These are phyloP conservation scores for Tetragnatha montana DNA, from an alignment of 2,888 invertebrate species.

Conservation along the genomic window DNA sequence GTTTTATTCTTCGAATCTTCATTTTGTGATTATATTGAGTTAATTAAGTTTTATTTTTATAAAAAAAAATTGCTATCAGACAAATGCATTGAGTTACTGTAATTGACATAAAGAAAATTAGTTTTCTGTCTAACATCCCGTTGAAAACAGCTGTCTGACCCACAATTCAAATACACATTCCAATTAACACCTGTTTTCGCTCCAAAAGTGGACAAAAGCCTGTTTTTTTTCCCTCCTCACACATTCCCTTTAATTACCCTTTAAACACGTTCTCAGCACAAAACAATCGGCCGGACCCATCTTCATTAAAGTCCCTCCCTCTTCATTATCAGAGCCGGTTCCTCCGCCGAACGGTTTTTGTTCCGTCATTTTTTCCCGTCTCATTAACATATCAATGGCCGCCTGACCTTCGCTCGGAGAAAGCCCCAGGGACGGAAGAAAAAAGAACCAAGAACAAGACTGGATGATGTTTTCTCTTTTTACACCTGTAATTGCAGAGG, in stretches of 20 bases:
- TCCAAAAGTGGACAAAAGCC: background rate
- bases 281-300: background rate
- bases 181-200: too few relatives aligned
- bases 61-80: too few relatives aligned
- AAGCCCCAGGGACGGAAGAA: background rate
- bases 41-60: too few relatives aligned
- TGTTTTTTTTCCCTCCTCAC: background rate
- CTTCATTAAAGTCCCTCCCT: conserved; percentile 32
- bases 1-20: too few relatives aligned
- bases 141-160: too few relatives aligned
- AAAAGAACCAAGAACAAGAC: conserved; percentile 42
- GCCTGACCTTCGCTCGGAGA: conserved; percentile 7
- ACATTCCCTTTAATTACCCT: background rate
- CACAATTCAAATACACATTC: too few relatives aligned
- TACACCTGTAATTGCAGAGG: conserved; percentile 59
- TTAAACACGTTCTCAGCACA: background rate
- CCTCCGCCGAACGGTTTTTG: background rate
- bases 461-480: conserved; percentile 58
- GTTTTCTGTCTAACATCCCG: too few relatives aligned
- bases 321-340: conserved; percentile 34
- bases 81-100: too few relatives aligned
- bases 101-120: too few relatives aligned
- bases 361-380: conserved; percentile 4
- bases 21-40: too few relatives aligned
- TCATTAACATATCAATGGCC: conserved; percentile 64